phyloP scores from a whole-genome alignment of 2,888 invertebrate species.

The Antheraea yamamai region DNA sequence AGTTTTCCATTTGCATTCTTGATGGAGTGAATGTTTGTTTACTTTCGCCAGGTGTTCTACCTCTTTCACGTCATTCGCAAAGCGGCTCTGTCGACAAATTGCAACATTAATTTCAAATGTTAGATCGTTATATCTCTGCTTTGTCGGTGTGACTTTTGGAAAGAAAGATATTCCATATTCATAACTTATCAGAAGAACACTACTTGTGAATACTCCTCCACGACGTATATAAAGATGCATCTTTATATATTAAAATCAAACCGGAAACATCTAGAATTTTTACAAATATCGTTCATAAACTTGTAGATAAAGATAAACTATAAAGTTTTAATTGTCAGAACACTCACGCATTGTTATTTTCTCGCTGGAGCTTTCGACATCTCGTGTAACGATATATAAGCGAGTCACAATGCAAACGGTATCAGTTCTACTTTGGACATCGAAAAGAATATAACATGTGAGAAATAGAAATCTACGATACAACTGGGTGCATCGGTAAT shows the following conservation, averaged over 20 bases:
- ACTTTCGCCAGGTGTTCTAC: constrained; percentile 3
- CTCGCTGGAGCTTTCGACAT: no score
- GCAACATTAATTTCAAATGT: background rate
- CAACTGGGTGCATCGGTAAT: no score
- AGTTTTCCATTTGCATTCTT: constrained; percentile 22
- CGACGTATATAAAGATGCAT: background rate
- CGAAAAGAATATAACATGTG: no score
- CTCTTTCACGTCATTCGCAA: constrained; percentile 1
- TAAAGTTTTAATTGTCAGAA: no score
- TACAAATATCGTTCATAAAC: no score
- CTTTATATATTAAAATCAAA: background rate
- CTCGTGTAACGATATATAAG: no score
- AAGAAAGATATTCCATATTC: background rate
- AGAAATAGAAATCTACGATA: no score
- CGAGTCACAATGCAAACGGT: no score
- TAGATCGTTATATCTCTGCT: background rate
- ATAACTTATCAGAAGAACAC: background rate
- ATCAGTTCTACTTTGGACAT: no score
- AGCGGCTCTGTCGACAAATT: background rate
- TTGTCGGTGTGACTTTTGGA: background rate
- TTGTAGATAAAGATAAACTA: no score
- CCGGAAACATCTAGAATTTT: no score
- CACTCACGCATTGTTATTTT: no score
- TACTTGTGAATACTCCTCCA: background rate
- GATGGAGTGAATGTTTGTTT: constrained; percentile 18